Percentiles rank a stretch among this genome's conserved stretches.
phyloP scores from a whole-genome alignment of 2,888 invertebrate species.

The Ashinkailepas kermadecensis region DNA sequence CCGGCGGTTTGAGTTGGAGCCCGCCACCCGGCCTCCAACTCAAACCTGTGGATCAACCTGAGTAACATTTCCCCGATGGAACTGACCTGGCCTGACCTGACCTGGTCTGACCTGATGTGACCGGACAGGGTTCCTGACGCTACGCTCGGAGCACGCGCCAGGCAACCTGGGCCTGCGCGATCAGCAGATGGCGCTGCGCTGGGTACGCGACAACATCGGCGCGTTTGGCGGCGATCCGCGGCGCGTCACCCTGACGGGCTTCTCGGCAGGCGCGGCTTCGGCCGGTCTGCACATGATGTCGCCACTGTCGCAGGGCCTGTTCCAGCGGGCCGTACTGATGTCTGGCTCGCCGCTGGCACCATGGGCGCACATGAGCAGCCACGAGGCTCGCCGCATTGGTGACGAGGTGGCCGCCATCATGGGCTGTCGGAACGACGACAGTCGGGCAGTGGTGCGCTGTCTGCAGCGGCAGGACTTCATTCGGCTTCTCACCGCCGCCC shows the following conservation, averaged over 20 bases:
- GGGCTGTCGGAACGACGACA: neutral
- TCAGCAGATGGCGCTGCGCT: conserved; percentile 66
- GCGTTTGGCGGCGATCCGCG: conserved; percentile 73
- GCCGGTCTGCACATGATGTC: conserved; percentile 59
- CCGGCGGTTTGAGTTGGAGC: too few relatives aligned
- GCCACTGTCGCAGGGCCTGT: conserved; percentile 54
- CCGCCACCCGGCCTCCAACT: too few relatives aligned
- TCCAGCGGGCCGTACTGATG: conserved; percentile 56
- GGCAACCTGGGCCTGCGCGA: conserved; percentile 83
- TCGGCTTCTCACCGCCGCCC: conserved; percentile 4
- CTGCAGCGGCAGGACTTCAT: conserved; percentile 6
- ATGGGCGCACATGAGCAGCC: conserved; percentile 40
- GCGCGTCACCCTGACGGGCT: conserved; percentile 71
- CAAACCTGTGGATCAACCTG: too few relatives aligned
- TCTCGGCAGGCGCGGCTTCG: conserved; percentile 67
- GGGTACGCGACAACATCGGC: conserved; percentile 67
- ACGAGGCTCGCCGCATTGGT: neutral
- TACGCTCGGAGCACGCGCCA: conserved; percentile 51
- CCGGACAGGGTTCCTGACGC: conserved; percentile 46
- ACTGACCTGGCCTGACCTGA: too few relatives aligned
- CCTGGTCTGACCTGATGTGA: neutral
- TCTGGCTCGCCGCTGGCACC: conserved; percentile 51
- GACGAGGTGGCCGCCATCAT: conserved; percentile 13
- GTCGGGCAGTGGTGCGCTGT: neutral
- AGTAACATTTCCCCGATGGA: too few relatives aligned